phyloP scores from a whole-genome alignment of 2,888 invertebrate species.

The Nomada flava region DNA sequence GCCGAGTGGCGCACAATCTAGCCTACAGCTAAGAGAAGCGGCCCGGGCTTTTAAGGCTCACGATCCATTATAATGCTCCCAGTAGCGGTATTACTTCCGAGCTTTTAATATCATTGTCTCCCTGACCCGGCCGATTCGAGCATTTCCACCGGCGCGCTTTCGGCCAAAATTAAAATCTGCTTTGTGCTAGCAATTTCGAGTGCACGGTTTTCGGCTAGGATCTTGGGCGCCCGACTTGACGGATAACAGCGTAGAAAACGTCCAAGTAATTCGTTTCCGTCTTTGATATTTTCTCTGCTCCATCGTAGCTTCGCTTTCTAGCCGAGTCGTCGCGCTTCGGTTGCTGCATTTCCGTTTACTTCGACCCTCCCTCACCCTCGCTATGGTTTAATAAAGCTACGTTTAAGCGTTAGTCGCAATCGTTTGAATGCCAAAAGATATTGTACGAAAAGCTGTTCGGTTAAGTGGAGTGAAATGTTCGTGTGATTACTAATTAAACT shows the following conservation, averaged over 20 bases:
- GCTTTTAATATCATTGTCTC: conserved; percentile 63
- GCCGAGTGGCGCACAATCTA: conserved; percentile 25
- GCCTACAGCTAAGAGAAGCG: conserved; percentile 37
- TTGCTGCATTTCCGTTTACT: not conserved
- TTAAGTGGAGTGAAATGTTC: too few relatives aligned
- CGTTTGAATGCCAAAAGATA: too few relatives aligned
- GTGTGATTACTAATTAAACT: too few relatives aligned
- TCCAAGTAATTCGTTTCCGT: conserved; percentile 33
- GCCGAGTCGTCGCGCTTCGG: not conserved
- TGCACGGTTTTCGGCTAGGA: conserved; percentile 9
- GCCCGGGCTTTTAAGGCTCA: conserved; percentile 37
- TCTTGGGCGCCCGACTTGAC: not conserved
- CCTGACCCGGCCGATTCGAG: conserved; percentile 46
- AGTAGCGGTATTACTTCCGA: conserved; percentile 53
- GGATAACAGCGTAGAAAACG: conserved; percentile 42
- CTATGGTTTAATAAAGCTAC: conserved; percentile 25
- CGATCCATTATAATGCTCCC: conserved; percentile 53
- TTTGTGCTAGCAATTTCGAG: conserved; percentile 47
- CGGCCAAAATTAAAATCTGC: conserved; percentile 58
- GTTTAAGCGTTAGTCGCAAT: conserved; percentile 21
- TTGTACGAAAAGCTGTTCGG: too few relatives aligned
- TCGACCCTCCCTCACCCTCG: not conserved
- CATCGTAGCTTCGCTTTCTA: conserved; percentile 21
- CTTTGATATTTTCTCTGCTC: too few relatives aligned
- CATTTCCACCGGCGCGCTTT: conserved; percentile 27